A percentile compares a stretch with the other conserved stretches of the same genome.
phyloP scores from a whole-genome alignment of 1,140 invertebrate species.

The Maniola jurtina region DNA sequence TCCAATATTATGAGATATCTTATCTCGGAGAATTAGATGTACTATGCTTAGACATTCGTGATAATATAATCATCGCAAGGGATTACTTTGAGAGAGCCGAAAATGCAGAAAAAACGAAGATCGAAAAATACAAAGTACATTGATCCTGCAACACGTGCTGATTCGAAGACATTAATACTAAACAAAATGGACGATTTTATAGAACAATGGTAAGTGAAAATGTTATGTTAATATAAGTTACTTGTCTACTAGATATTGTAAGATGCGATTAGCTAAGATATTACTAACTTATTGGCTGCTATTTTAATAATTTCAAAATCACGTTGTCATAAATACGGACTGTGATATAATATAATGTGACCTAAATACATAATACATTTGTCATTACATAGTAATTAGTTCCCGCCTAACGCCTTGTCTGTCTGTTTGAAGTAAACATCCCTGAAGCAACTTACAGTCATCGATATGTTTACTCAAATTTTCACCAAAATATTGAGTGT shows the following conservation, averaged over 20 bases:
- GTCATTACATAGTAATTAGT: too few relatives aligned
- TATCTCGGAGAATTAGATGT: slow-evolving; percentile 18
- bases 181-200: slow-evolving; percentile 48
- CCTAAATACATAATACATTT: too few relatives aligned
- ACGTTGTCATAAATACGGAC: too few relatives aligned
- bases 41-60: slow-evolving; percentile 19
- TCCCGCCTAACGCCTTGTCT: too few relatives aligned
- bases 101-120: slow-evolving; percentile 18
- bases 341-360: too few relatives aligned
- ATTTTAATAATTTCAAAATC: too few relatives aligned
- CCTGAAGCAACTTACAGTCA: too few relatives aligned
- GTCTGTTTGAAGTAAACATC: too few relatives aligned
- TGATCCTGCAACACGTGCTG: background rate
- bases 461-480: too few relatives aligned
- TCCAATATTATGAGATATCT: slow-evolving; percentile 17
- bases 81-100: slow-evolving; percentile 15
- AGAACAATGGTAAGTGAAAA: slow-evolving; percentile 47
- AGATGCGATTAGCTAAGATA: too few relatives aligned
- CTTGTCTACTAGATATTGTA: background rate
- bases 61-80: slow-evolving; percentile 22
- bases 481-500: too few relatives aligned
- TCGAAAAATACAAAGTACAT: background rate
- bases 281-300: too few relatives aligned
- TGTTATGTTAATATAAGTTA: background rate
- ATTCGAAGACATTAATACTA: slow-evolving; percentile 3